Conservation (phyloP, 2,888 invertebrate genomes). For the Sarcophaga rosellei region DNA sequence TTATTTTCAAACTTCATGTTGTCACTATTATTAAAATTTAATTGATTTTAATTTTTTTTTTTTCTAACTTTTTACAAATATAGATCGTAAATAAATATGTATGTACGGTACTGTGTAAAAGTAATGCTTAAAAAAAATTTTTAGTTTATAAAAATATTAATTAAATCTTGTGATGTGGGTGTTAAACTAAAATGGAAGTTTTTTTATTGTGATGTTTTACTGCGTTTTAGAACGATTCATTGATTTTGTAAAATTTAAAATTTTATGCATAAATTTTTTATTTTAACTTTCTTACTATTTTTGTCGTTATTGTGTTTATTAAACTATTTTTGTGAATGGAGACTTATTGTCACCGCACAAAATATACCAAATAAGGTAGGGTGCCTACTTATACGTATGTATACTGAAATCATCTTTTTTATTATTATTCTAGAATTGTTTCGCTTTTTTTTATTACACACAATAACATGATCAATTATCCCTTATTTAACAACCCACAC, state of each 20-base stretch:
- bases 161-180: too few species aligned
- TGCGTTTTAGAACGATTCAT: conserved; percentile 28
- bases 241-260: conserved; percentile 10
- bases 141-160: too few species aligned
- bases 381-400: too few species aligned
- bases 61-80: too few species aligned
- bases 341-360: conserved; percentile 37
- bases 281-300: conserved; percentile 53
- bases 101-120: too few species aligned
- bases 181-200: too few species aligned
- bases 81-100: too few species aligned
- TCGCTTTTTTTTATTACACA: conserved; percentile 43
- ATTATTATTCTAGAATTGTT: conserved; percentile 52
- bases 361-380: too few species aligned
- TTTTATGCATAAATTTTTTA: conserved; percentile 59
- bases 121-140: too few species aligned
- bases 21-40: too few species aligned
- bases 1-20: too few species aligned
- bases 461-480: conserved; percentile 49
- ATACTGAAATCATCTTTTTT: neutral
- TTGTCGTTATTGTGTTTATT: neutral
- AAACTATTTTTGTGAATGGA: conserved; percentile 34
- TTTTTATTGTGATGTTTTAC: conserved; percentile 32
- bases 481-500: conserved; percentile 35
- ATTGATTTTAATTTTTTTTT: too few species aligned